phyloP scores from a whole-genome alignment of 2,888 invertebrate genomes.

The Oscheius sp. region DNA sequence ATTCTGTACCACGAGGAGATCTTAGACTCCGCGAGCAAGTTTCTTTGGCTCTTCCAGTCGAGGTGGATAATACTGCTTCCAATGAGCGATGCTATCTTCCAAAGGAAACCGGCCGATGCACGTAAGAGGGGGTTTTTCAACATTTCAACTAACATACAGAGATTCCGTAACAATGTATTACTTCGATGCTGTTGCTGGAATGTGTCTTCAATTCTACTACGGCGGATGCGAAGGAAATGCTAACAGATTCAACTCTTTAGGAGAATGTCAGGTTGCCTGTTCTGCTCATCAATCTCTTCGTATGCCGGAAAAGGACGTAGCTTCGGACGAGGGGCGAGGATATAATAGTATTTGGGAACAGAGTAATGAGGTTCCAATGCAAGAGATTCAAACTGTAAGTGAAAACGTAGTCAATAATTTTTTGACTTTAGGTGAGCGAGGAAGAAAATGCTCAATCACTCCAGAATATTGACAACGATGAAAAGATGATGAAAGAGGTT shows the following conservation, averaged over 20 bases:
- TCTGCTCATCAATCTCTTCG: conserved; percentile 21
- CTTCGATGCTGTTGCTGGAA: conserved; percentile 33
- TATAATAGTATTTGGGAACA: neutral
- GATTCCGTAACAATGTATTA: conserved; percentile 33
- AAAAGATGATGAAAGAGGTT: neutral
- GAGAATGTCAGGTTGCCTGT: conserved; percentile 60
- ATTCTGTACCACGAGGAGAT: neutral
- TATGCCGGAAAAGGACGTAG: conserved; percentile 8
- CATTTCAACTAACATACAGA: neutral
- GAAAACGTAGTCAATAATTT: neutral
- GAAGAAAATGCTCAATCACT: conserved; percentile 2
- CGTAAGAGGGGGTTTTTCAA: conserved; percentile 10
- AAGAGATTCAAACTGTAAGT: conserved; percentile 5
- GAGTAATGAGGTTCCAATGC: conserved; percentile 11
- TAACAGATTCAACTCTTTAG: conserved; percentile 60
- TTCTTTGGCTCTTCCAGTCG: conserved; percentile 5
- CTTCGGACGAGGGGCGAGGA: neutral
- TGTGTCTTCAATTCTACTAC: conserved; percentile 61
- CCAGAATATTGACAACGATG: conserved; percentile 5
- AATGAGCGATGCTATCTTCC: conserved; percentile 29
- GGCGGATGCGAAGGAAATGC: conserved; percentile 67
- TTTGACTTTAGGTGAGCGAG: neutral
- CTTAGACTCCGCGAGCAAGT: conserved; percentile 6
- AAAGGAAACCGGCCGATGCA: conserved; percentile 34
- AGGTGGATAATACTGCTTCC: neutral